Base-by-base conservation (phyloP, 2,888 invertebrate species). In the Amiota mariae region DNA sequence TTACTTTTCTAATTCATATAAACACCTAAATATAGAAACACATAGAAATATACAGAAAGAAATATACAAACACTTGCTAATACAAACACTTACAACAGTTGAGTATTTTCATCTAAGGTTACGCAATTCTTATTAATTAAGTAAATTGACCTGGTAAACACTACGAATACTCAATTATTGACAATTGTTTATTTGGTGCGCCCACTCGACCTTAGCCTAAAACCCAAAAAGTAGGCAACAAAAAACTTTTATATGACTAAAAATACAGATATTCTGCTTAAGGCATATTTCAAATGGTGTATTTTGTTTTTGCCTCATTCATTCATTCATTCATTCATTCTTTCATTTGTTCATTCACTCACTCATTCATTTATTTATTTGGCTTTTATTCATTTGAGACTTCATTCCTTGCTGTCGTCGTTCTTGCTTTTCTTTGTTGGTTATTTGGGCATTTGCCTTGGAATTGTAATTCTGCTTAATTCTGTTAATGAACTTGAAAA, bases 91-190 rank as follows among this genome's bases (percentile, higher is more conserved):
- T 36, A 36, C 36, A 36, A 36, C 36, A 36, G 36, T 36, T 36
- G 36, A 36, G 36, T 36, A 36, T 36, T 36, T 36, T 36, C 36
- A 36, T 36, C 36, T 36, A 6, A 12, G 54, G 59, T 8, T 73
- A 74, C 74, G 77, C 68, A 77, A 77, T 84, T 85, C 79, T 81
- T 85, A 84, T 85, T 84, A 85, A 84, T 84, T 84, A 84, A 84
- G 78, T 73, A 85, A 82, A 84, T 85, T 80, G 84, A 76, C 76
- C 73, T 49, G 70, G 75, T 76, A 73, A 74, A 72, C 71, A 54
- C 15, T 67, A 74, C 77, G 76, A 76, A 80, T 81, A 81, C 83
- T 84, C 85, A 84, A 81, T 85, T 85, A 82, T 77, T 78, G 75
- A 71, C 57, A 76, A 68, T 68, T 51, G 51, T 68, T 59, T 36